Evolutionary conservation across 1,140 invertebrate species (phyloP), one percentile per base, ranked within the genome.

Genomic region (Antheraea mylitta): DNA sequence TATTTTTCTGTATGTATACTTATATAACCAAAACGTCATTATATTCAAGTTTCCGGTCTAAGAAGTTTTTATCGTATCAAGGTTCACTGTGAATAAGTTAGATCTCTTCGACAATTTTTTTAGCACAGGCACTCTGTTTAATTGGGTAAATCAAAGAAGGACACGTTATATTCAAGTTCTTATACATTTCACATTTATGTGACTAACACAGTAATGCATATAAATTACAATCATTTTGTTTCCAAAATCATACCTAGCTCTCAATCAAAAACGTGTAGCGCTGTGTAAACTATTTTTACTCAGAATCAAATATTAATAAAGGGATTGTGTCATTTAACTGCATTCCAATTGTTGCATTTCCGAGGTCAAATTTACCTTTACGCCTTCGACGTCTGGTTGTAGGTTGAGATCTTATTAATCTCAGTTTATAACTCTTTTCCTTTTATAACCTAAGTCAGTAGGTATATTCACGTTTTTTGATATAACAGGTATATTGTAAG

Each of bases 261-360:
- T 53, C 16, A 13, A 16, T 16, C 45, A 53, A 53, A n/a, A 53
- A n/a, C 10, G 10, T 53, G 45, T 53, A 53, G 0, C 6, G 16
- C 5, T 53, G 11, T 60, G 18, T 30, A 16, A 78, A 81, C 83
- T 87, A 85, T 82, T 84, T 85, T 87, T 85, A 83, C 85, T 83
- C 84, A 75, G 78, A 82, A 83, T 85, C 85, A 79, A 85, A 85
- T 85, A 16, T 85, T 72, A 64, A 74, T 69, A 70, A 80, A 77
- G 77, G 73, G 83, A 81, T 82, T 79, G 80, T 86, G 82, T 85
- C 85, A 87, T 83, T 81, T 86, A 83, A 22, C 59, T 60, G 58
- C 45, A 69, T 67, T 65, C 63, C 67, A 53, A 53, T 13, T n/a
- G 45, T 53, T 53, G 45, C 45, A 53, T 53, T 53, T 53, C 45